Base-by-base conservation (phyloP, 2,113 vertebrate genomes). In the Pangasianodon gigas region DNA sequence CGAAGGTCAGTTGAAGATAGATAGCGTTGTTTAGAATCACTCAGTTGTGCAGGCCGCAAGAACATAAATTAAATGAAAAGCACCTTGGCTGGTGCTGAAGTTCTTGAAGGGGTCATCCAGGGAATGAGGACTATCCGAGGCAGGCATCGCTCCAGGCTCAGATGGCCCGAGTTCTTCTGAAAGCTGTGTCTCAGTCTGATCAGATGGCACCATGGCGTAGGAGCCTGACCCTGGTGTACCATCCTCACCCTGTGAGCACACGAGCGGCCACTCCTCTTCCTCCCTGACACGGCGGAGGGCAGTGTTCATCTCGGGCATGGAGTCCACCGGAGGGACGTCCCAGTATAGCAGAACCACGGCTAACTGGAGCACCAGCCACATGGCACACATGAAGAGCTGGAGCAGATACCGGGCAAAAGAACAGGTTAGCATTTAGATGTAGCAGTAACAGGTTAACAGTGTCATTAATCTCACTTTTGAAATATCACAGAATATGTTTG, bases 331-430 rank as follows among this genome's bases (percentile, higher is more conserved):
- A 16, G 94, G 94, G 58, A 96, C 74, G n/a, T 97, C 97, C 92
- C 96, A 95, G 92, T 96, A 96, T 87, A 96, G 90, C 4, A 88
- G 88, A 90, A 96, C 88, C 37, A 97, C 93, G 0, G 95, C 91
- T 58, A 96, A 93, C 94, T 97, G 96, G 71, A 97, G 94, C 90
- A 97, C 92, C 89, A 94, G 84, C 97, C 97, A 97, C 93, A 97
- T 89, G 87, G 95, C 89, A 79, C 96, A 97, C 96, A 97, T 97
- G 93, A 97, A 97, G 92, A 97, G 95, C 97, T 97, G 93, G 77
- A n/a, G 74, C 81, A 26, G 46, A 87, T 65, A 60, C 44, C 86
- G 58, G 14, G 67, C 14, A 71, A 9, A 32, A 19, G 44, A 67
- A 24, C 29, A 32, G 32, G 67, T 37, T 71, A n/a, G 65, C 29